A percentile compares a stretch with the other conserved stretches of the same genome.
Evolutionary conservation across 2,888 invertebrate genomes (phyloP).

Genomic region (Temnothorax unifasciatus): DNA sequence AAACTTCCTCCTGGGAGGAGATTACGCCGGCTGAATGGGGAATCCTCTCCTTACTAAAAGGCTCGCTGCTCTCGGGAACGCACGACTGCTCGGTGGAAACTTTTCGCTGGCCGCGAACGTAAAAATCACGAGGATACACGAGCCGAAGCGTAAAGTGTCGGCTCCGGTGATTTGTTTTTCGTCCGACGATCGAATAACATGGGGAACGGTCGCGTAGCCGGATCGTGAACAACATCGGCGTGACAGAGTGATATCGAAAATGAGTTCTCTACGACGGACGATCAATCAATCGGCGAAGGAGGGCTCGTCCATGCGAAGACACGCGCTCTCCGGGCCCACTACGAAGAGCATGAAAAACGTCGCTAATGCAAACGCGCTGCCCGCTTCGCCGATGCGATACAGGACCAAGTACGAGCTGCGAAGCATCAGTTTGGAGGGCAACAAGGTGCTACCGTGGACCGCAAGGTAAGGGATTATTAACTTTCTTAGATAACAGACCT

Average conservation of each 20-base stretch:
- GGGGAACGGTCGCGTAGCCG: constrained; percentile 30
- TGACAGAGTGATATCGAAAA: constrained; percentile 54
- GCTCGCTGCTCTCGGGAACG: neutral
- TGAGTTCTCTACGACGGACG: constrained; percentile 80
- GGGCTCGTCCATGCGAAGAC: constrained; percentile 73
- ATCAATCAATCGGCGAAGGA: constrained; percentile 78
- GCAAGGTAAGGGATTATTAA: constrained; percentile 77
- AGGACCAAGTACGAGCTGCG: constrained; percentile 85
- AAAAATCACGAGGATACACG: neutral
- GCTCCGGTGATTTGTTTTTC: neutral
- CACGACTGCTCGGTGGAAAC: neutral
- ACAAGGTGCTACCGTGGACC: constrained; percentile 85
- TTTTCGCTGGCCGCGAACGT: neutral
- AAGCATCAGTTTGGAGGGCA: constrained; percentile 86
- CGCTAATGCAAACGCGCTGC: constrained; percentile 64
- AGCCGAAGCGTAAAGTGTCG: neutral
- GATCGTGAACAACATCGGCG: constrained; percentile 22
- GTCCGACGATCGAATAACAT: neutral
- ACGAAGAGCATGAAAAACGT: constrained; percentile 80
- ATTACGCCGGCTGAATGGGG: constrained; percentile 31
- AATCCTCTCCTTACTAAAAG: neutral
- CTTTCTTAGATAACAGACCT: neutral
- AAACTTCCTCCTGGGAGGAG: constrained; percentile 19
- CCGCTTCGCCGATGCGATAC: constrained; percentile 81
- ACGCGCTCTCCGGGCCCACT: constrained; percentile 75